These are phyloP conservation scores for Melipona bicolor DNA, from an alignment of 2,888 invertebrate species.

Conservation along the genomic window DNA sequence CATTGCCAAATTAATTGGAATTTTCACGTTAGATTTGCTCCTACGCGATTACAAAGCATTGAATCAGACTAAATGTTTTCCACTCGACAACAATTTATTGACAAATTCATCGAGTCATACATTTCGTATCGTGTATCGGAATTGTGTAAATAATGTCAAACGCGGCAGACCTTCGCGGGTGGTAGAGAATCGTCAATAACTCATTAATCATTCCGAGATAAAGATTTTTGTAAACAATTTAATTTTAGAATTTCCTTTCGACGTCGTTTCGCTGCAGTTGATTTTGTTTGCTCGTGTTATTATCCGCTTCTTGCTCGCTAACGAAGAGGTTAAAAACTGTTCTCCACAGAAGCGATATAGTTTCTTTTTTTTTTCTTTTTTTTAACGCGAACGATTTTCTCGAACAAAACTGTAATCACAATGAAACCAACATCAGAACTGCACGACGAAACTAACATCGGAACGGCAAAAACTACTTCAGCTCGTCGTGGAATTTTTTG, in stretches of 20 bases:
- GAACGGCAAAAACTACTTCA: background rate
- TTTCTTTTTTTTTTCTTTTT: too few species aligned
- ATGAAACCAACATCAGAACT: background rate
- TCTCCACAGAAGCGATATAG: background rate
- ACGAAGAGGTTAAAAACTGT: background rate
- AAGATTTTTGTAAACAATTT: constrained; percentile 10
- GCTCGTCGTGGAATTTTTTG: background rate
- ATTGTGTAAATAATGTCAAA: constrained; percentile 39
- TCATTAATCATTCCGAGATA: constrained; percentile 43
- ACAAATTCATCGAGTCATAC: background rate
- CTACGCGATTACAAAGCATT: background rate
- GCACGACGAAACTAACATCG: background rate
- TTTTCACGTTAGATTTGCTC: background rate
- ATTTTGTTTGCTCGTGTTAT: background rate
- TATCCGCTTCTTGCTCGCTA: background rate
- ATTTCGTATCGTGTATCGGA: background rate
- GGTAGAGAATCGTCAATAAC: constrained; percentile 29
- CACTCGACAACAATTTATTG: background rate
- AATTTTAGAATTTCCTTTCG: background rate
- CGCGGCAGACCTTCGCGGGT: constrained; percentile 55
- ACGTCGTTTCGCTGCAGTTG: background rate
- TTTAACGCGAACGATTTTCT: background rate
- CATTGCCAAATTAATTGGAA: background rate
- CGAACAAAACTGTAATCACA: background rate
- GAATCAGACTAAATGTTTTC: background rate